Percentiles rank a stretch among this genome's conserved stretches.
phyloP scores from a whole-genome alignment of 2,113 vertebrate genomes.

The Saccopteryx bilineata region DNA sequence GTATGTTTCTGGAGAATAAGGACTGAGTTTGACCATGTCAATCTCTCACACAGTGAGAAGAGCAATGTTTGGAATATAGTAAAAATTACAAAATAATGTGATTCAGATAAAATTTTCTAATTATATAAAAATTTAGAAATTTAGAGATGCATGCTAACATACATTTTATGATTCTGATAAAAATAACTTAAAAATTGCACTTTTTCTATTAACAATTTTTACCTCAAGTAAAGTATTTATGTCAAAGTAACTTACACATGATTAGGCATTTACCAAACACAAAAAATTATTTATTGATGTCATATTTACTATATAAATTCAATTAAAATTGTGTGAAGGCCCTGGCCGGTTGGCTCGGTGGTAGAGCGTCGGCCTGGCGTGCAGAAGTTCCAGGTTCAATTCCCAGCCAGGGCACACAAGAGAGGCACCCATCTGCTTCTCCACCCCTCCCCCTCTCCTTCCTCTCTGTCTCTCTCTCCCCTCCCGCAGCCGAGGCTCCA shows the following conservation, averaged over 20 bases:
- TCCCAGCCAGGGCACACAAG: no score
- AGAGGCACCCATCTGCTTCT: no score
- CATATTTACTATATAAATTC: not conserved
- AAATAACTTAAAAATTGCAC: not conserved
- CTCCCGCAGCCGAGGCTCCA: no score
- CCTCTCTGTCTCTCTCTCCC: no score
- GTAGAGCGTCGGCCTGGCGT: no score
- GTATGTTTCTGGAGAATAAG: not conserved
- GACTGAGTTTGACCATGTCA: not conserved
- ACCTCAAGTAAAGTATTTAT: conserved; percentile 5
- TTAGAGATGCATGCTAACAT: not conserved
- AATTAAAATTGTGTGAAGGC: conserved; percentile 1
- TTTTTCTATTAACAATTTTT: not conserved
- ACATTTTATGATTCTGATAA: not conserved
- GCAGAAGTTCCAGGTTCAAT: no score
- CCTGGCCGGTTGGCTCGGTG: no score
- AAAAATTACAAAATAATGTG: not conserved
- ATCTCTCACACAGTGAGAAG: not conserved
- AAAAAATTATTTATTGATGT: not conserved
- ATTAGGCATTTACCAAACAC: not conserved
- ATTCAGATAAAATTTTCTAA: not conserved
- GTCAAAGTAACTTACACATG: not conserved
- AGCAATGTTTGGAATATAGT: not conserved
- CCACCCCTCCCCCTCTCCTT: no score
- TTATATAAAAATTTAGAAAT: not conserved